Conservation (phyloP, 2,888 invertebrate species). For the Biston betularia region DNA sequence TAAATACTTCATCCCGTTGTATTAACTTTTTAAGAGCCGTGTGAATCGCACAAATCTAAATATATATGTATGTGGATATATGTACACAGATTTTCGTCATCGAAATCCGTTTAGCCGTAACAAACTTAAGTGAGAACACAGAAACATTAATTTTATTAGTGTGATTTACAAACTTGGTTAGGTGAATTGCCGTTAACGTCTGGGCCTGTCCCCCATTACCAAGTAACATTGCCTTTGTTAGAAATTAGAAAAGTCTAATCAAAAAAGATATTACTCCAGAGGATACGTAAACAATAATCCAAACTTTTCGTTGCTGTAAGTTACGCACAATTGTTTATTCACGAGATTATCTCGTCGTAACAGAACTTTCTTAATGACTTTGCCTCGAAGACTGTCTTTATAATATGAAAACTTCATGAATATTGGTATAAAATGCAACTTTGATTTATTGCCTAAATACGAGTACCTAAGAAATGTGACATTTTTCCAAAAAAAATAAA, state of each 20-base stretch:
- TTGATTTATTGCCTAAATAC: neutral
- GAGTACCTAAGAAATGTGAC: no score
- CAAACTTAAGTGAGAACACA: neutral
- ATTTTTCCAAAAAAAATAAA: neutral
- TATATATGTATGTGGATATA: neutral
- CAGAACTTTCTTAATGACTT: constrained; percentile 13
- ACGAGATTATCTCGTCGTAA: constrained; percentile 12
- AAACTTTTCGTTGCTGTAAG: constrained; percentile 18
- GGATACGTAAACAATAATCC: constrained; percentile 21
- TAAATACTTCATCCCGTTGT: neutral
- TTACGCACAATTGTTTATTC: constrained; percentile 21
- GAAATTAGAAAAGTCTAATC: constrained; percentile 25
- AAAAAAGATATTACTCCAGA: constrained; percentile 24
- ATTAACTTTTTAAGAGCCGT: neutral
- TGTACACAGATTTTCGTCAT: neutral
- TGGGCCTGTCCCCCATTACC: constrained; percentile 38
- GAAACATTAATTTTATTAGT: constrained; percentile 5
- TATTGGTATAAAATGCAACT: neutral
- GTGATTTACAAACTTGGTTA: constrained; percentile 36
- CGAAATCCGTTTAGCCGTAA: neutral
- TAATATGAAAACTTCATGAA: constrained; percentile 5
- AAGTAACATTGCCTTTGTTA: constrained; percentile 32
- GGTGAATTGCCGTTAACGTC: constrained; percentile 41
- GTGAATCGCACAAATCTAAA: no score
- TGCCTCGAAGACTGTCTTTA: constrained; percentile 2